Percentiles rank a stretch among this genome's conserved stretches.
These are phyloP conservation scores for Pygoscelis antarcticus DNA, from an alignment of 2,113 vertebrate species.

Conservation along the genomic window DNA sequence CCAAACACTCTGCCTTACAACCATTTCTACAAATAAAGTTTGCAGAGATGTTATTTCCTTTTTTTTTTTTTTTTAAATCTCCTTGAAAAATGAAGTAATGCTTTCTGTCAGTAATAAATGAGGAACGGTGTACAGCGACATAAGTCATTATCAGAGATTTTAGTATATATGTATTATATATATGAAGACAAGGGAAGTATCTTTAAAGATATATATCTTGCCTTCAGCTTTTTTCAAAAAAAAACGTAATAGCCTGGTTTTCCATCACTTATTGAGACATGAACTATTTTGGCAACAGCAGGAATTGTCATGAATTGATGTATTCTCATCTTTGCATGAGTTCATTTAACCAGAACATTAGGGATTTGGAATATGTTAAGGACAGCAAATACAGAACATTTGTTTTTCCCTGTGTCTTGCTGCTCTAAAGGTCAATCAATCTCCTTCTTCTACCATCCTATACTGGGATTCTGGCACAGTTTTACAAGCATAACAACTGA, in stretches of 20 bases:
- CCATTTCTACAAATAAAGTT: not conserved
- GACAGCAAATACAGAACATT: not conserved
- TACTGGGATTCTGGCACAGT: not conserved
- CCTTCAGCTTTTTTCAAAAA: not conserved
- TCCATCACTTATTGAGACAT: not conserved
- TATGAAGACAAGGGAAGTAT: not conserved
- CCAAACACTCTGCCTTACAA: not conserved
- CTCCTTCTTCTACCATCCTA: not conserved
- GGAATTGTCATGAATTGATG: not conserved
- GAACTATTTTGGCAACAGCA: not conserved
- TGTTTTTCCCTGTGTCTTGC: not conserved
- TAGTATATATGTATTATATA: not conserved
- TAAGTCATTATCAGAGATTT: not conserved
- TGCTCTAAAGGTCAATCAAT: not conserved
- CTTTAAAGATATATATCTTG: not conserved
- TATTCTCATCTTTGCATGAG: not conserved
- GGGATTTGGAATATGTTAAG: not conserved
- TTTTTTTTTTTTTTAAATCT: not conserved
- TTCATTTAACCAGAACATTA: not conserved
- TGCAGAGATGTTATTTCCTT: accelerated
- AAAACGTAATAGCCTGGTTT: not conserved
- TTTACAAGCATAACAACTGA: not conserved
- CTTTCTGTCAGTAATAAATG: not conserved
- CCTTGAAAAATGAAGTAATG: not conserved
- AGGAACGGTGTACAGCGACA: not conserved